Evolutionary conservation across 2,797 vertebrate species (phyloP).

Genomic region (Darevskia nairensis): DNA sequence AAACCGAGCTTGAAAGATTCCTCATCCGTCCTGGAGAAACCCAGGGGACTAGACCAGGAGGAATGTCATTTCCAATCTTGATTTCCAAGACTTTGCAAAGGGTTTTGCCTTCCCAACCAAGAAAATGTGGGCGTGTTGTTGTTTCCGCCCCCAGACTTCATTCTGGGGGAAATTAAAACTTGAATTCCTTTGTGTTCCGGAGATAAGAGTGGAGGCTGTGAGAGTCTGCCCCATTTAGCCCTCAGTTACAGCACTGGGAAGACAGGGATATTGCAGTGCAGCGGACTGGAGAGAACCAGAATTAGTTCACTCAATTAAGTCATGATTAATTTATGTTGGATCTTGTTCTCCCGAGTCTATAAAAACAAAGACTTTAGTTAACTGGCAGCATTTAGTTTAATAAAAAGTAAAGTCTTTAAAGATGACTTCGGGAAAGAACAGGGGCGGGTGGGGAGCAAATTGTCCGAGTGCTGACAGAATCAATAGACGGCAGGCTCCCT

Average conservation of each 20-base stretch:
- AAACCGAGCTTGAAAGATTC: no score
- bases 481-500: conserved; percentile 67
- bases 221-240: conserved; percentile 68
- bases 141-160: conserved; percentile 37
- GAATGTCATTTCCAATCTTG: conserved; percentile 40
- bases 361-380: conserved; percentile 78
- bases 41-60: conserved; percentile 44
- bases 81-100: neutral
- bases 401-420: conserved; percentile 77
- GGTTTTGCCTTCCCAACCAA: conserved; percentile 36
- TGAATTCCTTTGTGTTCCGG: conserved; percentile 45
- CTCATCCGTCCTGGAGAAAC: neutral
- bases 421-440: conserved; percentile 64
- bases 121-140: conserved; percentile 15
- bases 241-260: conserved; percentile 65
- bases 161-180: conserved; percentile 68
- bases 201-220: conserved; percentile 47
- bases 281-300: conserved; percentile 74
- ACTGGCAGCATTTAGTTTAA: conserved; percentile 77
- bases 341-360: conserved; percentile 73
- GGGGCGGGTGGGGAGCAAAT: conserved; percentile 2
- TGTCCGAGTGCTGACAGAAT: conserved; percentile 66
- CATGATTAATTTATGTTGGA: conserved; percentile 83
- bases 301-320: conserved; percentile 84
- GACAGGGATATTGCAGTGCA: conserved; percentile 76